Conservation (phyloP, 2,888 invertebrate genomes). For the Coelinius sp. region DNA sequence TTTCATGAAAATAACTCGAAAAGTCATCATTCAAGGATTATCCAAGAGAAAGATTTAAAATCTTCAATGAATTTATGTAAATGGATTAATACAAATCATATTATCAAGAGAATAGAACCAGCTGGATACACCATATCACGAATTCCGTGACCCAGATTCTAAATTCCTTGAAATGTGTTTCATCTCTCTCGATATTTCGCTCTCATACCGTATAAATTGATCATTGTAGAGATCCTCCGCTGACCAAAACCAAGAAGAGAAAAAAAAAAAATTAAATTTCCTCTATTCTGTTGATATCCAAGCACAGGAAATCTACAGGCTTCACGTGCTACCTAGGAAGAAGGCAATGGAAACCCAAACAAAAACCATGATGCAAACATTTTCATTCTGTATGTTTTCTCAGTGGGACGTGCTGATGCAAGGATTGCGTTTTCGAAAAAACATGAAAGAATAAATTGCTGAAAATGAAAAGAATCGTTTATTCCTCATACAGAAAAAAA, state of each 20-base stretch:
- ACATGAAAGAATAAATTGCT: constrained; percentile 9
- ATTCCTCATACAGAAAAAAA: neutral
- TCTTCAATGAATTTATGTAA: too few species aligned
- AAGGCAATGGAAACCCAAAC: constrained; percentile 23
- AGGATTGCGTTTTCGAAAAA: constrained; percentile 45
- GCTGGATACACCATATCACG: neutral
- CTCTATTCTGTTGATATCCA: constrained; percentile 10
- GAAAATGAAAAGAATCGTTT: neutral
- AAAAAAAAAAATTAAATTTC: constrained; percentile 1
- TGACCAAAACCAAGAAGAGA: neutral
- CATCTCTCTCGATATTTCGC: neutral
- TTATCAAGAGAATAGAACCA: neutral
- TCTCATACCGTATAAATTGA: neutral
- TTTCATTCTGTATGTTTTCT: constrained; percentile 14
- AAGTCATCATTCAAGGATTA: too few species aligned
- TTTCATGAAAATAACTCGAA: too few species aligned
- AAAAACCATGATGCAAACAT: constrained; percentile 31
- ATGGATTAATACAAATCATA: neutral
- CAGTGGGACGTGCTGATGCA: constrained; percentile 42
- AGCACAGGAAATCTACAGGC: constrained; percentile 13
- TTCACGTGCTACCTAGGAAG: constrained; percentile 16
- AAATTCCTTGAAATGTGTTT: constrained; percentile 6
- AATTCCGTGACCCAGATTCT: constrained; percentile 25
- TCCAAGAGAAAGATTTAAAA: too few species aligned
- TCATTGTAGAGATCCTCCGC: neutral